Conservation (phyloP, 2,888 invertebrate species). For the Agriopis marginaria region DNA sequence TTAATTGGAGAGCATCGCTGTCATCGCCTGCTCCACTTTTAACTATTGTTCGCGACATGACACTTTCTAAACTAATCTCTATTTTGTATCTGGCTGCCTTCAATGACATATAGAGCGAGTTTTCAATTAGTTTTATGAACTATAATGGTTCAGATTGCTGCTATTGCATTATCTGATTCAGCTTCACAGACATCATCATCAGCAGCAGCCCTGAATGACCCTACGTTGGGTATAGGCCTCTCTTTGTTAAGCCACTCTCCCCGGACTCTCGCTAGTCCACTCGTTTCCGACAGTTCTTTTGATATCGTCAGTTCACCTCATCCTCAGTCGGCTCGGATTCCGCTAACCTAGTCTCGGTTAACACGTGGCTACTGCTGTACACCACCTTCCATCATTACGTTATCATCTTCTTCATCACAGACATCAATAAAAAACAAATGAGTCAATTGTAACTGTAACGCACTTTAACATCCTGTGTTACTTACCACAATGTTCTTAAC, state of each 20-base stretch:
- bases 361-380: no score
- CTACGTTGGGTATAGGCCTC: no score
- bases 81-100: conserved; percentile 67
- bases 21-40: conserved; percentile 65
- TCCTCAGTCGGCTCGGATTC: no score
- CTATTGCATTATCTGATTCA: neutral
- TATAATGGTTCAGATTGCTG: neutral
- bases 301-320: no score
- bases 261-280: no score
- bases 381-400: no score
- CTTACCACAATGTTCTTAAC: neutral
- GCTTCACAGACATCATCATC: no score
- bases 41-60: conserved; percentile 73
- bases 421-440: neutral
- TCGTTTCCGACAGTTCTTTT: no score
- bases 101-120: conserved; percentile 64
- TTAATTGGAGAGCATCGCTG: conserved; percentile 70
- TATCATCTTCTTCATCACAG: no score
- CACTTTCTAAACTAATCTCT: conserved; percentile 79
- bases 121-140: conserved; percentile 46
- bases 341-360: no score
- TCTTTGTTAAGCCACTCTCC: no score
- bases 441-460: neutral
- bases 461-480: neutral
- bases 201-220: no score